Base-by-base conservation (phyloP, 2,797 vertebrate species). In the Malurus leucopterus region DNA sequence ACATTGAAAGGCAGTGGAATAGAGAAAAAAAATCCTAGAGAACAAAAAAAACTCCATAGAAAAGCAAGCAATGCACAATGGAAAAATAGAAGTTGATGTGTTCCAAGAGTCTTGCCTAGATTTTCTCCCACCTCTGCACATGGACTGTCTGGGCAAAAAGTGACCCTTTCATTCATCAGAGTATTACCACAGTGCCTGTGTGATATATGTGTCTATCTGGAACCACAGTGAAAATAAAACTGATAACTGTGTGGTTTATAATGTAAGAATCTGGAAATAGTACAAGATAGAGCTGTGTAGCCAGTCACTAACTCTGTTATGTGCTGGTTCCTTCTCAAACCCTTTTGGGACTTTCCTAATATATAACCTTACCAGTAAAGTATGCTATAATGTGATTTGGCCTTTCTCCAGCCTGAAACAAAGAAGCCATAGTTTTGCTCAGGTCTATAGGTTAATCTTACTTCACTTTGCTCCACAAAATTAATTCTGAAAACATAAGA, bases 361-460 rank as follows among this genome's bases (percentile, higher is more conserved):
- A 85, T 93, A 89, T 92, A 95, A 90, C 90, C 77, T 94, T 94
- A 90, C 91, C 68, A 78, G 72, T 70, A 69, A 95, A 94, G 67
- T 90, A 89, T 95, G 86, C 78, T 95, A 77, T 95, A 96, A 94
- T 89, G 92, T 93, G 93, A 95, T 95, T 93, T 96, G 96, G 95
- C 93, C 46, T 84, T 86, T 82, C 87, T 96, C 95, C 96, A 96
- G 85, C 13, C 89, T 89, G 74, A 88, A 96, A 96, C 95, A 96
- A 96, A 95, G 96, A 84, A 90, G 68, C 76, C 49, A 95, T 90
- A 96, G 96, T 95, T 93, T 91, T 90, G 11, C 91, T 82, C 90
- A 79, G 93, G 95, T 94, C 94, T 92, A 21, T 81, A 95, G 95
- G 94, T 95, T 96, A 96, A 96, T 96, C 95, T 93, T 84, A 94